These are phyloP conservation scores for Amia ocellicauda DNA, from an alignment of 2,113 vertebrate genomes.

Conservation along the genomic window DNA sequence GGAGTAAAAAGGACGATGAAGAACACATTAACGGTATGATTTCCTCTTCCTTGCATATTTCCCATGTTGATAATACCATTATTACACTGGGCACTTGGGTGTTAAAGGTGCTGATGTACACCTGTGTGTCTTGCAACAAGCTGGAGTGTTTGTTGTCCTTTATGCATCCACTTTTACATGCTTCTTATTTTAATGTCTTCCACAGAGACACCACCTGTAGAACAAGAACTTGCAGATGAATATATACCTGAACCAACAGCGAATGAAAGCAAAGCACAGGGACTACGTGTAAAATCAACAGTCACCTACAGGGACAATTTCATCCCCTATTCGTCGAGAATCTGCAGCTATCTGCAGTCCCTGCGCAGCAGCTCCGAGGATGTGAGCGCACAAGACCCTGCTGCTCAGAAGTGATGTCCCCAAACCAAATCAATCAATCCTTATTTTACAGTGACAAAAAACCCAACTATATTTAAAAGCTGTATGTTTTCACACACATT, in stretches of 20 bases:
- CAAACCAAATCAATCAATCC: no score
- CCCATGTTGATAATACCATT: not conserved
- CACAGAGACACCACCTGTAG: not conserved
- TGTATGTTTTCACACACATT: not conserved
- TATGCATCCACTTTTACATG: no score
- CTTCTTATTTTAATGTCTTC: not conserved
- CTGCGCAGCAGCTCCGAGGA: constrained; percentile 14
- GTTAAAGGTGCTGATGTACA: no score
- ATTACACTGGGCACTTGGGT: not conserved
- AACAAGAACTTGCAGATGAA: not conserved
- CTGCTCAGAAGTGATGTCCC: constrained; percentile 26
- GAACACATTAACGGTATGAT: constrained; percentile 2
- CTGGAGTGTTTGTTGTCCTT: no score
- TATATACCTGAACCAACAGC: constrained; percentile 14
- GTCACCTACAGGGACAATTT: constrained; percentile 52
- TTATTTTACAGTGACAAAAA: not conserved
- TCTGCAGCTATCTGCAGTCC: constrained; percentile 42
- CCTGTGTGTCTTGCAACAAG: no score
- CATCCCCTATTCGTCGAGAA: constrained; percentile 49
- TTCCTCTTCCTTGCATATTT: not conserved
- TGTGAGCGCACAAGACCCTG: constrained; percentile 17
- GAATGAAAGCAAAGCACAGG: constrained; percentile 19
- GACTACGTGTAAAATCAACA: constrained; percentile 18
- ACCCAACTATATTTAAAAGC: not conserved
- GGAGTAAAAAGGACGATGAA: constrained; percentile 6